Percentiles rank a stretch among this genome's conserved stretches.
phyloP scores from a whole-genome alignment of 2,888 invertebrate species.

The Urechis unicinctus region DNA sequence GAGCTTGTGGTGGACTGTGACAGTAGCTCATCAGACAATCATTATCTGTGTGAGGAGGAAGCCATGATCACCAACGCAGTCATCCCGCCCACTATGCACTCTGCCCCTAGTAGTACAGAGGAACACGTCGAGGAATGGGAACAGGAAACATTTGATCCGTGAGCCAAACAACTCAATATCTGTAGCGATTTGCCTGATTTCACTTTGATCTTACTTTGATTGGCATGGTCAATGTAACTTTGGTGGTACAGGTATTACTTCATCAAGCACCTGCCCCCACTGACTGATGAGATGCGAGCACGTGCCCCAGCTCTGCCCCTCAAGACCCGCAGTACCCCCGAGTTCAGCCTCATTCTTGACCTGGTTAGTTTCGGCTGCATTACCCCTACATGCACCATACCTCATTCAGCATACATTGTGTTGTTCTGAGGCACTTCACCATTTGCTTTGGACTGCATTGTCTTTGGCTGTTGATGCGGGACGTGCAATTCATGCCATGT shows the following conservation, averaged over 20 bases:
- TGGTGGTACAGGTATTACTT: constrained; percentile 55
- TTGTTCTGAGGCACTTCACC: too few species aligned
- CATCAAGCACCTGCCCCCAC: constrained; percentile 81
- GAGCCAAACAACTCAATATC: too few species aligned
- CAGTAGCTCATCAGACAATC: background rate
- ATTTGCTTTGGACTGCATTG: too few species aligned
- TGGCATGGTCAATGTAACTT: too few species aligned
- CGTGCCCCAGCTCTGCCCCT: constrained; percentile 68
- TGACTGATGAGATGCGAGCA: constrained; percentile 70
- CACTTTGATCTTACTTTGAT: background rate
- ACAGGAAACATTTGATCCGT: constrained; percentile 68
- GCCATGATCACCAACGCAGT: background rate
- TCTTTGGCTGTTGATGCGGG: too few species aligned
- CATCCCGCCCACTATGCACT: constrained; percentile 22
- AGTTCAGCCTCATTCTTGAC: constrained; percentile 71
- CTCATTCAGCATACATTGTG: too few species aligned
- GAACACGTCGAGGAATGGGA: constrained; percentile 63
- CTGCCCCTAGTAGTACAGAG: constrained; percentile 33
- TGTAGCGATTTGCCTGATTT: background rate
- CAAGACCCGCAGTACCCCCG: constrained; percentile 85
- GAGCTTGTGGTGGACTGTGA: background rate
- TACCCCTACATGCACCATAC: too few species aligned
- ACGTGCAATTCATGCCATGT: too few species aligned
- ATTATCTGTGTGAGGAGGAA: background rate
- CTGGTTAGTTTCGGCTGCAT: constrained; percentile 61